phyloP scores from a whole-genome alignment of 2,113 vertebrate genomes.

The Tachuris rubrigastra region DNA sequence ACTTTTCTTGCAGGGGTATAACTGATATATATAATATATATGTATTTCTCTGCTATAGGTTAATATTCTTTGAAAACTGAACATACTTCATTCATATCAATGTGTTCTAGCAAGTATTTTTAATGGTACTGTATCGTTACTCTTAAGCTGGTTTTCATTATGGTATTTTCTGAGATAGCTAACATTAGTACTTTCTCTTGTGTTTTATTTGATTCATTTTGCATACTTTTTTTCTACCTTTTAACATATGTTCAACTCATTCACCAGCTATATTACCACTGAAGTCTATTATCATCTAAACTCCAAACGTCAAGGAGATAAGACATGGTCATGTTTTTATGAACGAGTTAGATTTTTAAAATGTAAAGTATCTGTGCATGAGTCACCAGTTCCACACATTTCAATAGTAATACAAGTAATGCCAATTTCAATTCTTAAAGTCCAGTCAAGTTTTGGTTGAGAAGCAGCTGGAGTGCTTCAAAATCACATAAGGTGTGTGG shows the following conservation, averaged over 20 bases:
- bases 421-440: constrained; percentile 59
- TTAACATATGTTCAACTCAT: constrained; percentile 25
- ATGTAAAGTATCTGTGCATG: constrained; percentile 39
- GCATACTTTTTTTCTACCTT: background rate
- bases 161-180: constrained; percentile 19
- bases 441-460: constrained; percentile 70
- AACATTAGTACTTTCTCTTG: constrained; percentile 3
- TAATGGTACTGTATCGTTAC: constrained; percentile 31
- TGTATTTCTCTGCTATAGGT: constrained; percentile 62
- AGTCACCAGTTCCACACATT: constrained; percentile 57
- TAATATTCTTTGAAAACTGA: constrained; percentile 58
- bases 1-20: constrained; percentile 68
- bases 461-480: constrained; percentile 62
- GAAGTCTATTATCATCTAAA: background rate
- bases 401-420: constrained; percentile 40
- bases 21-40: constrained; percentile 46
- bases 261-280: constrained; percentile 27
- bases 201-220: constrained; percentile 27
- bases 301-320: constrained; percentile 35
- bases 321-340: constrained; percentile 5
- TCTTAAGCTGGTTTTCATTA: constrained; percentile 3
- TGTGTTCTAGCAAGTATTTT: background rate
- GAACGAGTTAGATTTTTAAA: constrained; percentile 52
- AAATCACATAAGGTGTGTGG: constrained; percentile 22
- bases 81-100: constrained; percentile 57